These are phyloP conservation scores for Lysandra bellargus DNA, from an alignment of 2,888 invertebrate species.

Conservation along the genomic window DNA sequence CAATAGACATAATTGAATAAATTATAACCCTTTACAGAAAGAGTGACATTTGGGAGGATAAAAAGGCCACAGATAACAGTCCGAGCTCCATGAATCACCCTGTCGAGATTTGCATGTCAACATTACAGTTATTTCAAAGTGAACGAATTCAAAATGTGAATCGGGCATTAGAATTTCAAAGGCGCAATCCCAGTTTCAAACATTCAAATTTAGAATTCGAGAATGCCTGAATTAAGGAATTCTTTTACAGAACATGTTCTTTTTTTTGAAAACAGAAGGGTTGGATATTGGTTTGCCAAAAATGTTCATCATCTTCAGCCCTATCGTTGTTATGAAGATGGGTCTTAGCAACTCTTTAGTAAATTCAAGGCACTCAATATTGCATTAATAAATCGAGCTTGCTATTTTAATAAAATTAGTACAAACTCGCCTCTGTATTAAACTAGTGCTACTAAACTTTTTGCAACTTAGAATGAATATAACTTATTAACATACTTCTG, in stretches of 20 bases:
- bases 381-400: no score
- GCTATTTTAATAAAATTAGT: no score
- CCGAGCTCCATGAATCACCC: conserved; percentile 52
- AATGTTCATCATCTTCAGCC: no score
- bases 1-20: conserved; percentile 28
- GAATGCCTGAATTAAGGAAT: conserved; percentile 33
- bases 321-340: no score
- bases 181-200: conserved; percentile 40
- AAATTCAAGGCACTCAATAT: no score
- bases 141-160: conserved; percentile 35
- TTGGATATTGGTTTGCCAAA: no score
- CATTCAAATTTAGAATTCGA: conserved; percentile 40
- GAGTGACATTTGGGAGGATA: conserved; percentile 43
- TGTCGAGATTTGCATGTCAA: conserved; percentile 46
- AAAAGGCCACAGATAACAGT: conserved; percentile 46
- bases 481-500: no score
- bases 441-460: no score
- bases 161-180: conserved; percentile 44
- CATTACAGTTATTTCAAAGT: conserved; percentile 39
- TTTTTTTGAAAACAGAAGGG: not conserved
- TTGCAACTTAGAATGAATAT: no score
- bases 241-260: not conserved
- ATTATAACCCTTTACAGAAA: conserved; percentile 35
- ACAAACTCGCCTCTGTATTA: no score
- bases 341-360: no score